Conservation (phyloP, 2,113 vertebrate genomes). For the Microtus ochrogaster region DNA sequence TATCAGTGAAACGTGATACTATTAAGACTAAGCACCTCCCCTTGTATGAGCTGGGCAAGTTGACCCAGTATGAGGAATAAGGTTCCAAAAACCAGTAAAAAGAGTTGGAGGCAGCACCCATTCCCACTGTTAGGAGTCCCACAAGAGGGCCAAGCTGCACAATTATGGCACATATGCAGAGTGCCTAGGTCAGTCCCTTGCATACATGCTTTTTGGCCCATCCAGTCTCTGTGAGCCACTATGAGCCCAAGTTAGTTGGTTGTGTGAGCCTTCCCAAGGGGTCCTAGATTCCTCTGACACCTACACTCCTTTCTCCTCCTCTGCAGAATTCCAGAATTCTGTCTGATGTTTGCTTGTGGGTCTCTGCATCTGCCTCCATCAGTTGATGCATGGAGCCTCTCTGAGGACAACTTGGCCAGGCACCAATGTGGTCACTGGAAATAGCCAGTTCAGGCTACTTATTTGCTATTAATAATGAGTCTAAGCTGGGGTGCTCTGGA, state of each 20-base stretch:
- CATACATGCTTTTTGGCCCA: not conserved
- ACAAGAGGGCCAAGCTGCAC: not conserved
- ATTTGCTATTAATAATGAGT: not conserved
- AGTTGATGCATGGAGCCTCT: not conserved
- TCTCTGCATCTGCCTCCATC: not conserved
- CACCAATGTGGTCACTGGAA: not conserved
- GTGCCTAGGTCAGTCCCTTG: not conserved
- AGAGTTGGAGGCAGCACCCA: not conserved
- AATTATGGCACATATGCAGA: not conserved
- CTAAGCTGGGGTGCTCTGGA: not conserved
- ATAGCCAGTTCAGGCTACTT: not conserved
- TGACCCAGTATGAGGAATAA: not conserved
- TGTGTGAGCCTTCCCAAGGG: not conserved
- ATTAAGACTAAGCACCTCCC: not conserved
- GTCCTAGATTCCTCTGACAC: not conserved
- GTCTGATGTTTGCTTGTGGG: not conserved
- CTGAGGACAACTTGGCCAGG: not conserved
- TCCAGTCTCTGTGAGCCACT: not conserved
- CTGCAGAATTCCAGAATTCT: not conserved
- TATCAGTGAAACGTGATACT: not conserved
- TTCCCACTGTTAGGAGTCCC: not conserved
- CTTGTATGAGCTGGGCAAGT: not conserved
- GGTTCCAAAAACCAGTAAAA: not conserved
- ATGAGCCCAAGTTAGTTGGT: not conserved
- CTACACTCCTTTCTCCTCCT: not conserved